phyloP scores from a whole-genome alignment of 1,140 invertebrate species.

The Acromyrmex echinatior region DNA sequence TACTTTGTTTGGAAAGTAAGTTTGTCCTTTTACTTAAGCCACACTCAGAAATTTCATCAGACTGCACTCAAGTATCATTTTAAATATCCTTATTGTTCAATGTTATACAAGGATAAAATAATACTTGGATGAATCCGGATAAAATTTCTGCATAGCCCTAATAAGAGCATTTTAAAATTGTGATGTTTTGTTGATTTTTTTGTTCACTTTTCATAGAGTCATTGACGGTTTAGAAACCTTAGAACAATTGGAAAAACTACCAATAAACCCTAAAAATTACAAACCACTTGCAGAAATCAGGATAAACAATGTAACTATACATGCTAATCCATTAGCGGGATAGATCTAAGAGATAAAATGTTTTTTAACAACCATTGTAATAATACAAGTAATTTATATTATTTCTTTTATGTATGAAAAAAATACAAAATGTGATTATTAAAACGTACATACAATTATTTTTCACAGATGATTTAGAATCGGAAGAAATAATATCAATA shows the following conservation, averaged over 20 bases:
- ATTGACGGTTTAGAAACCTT: slow-evolving; percentile 99
- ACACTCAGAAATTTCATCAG: too few species aligned
- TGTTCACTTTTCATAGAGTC: slow-evolving; percentile 90
- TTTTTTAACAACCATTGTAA: slow-evolving; percentile 22
- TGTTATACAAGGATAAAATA: too few species aligned
- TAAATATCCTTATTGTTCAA: too few species aligned
- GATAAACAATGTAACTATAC: slow-evolving; percentile 96
- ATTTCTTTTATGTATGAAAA: slow-evolving; percentile 27
- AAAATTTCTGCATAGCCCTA: neutral
- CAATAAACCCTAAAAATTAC: slow-evolving; percentile 97
- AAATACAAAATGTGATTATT: slow-evolving; percentile 42
- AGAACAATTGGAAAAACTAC: slow-evolving; percentile 98
- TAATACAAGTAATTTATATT: slow-evolving; percentile 51
- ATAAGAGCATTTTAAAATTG: neutral
- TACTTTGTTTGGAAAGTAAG: slow-evolving; percentile 98
- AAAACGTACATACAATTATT: neutral
- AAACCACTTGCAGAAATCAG: slow-evolving; percentile 94
- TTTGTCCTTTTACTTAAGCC: slow-evolving; percentile 48
- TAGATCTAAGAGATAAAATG: slow-evolving; percentile 80
- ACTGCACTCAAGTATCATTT: too few species aligned
- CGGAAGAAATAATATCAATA: neutral
- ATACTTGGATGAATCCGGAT: too few species aligned
- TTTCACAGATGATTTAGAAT: slow-evolving; percentile 6
- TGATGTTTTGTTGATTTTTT: neutral
- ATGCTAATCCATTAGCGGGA: slow-evolving; percentile 97